Percentiles rank a stretch among this genome's conserved stretches.
Evolutionary conservation across 2,888 invertebrate species (phyloP).

Genomic region (Melieria omissa): DNA sequence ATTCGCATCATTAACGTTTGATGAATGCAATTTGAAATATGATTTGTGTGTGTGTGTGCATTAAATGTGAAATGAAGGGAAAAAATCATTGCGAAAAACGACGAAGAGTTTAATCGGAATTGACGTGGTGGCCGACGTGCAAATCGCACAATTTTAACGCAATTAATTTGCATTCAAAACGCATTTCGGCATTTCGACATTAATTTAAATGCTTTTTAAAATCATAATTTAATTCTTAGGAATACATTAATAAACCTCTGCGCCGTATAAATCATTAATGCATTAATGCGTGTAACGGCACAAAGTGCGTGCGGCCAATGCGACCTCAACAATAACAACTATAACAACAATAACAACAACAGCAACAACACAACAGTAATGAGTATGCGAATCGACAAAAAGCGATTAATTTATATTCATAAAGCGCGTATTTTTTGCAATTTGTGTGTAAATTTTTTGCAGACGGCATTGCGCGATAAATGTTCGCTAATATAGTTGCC

Average conservation of each 20-base stretch:
- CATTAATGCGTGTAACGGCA: slow-evolving; percentile 8
- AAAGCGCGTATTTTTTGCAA: slow-evolving; percentile 38
- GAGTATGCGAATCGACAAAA: slow-evolving; percentile 3
- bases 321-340: background rate
- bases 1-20: too few species aligned
- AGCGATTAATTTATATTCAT: slow-evolving; percentile 42
- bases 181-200: slow-evolving; percentile 52
- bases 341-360: too few species aligned
- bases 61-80: too few species aligned
- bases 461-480: slow-evolving; percentile 27
- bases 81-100: too few species aligned
- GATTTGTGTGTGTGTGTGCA: too few species aligned
- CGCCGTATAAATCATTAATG: slow-evolving; percentile 18
- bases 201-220: slow-evolving; percentile 55
- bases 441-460: background rate
- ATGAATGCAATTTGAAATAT: too few species aligned
- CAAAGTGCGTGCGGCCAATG: slow-evolving; percentile 39
- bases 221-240: slow-evolving; percentile 50
- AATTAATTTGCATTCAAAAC: slow-evolving; percentile 57
- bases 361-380: too few species aligned
- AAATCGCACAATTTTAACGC: slow-evolving; percentile 45
- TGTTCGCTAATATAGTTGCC: slow-evolving; percentile 18
- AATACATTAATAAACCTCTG: slow-evolving; percentile 37
- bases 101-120: too few species aligned
- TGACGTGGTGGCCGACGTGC: background rate